phyloP scores from a whole-genome alignment of 2,888 invertebrate species.

The Augiades crinisus region DNA sequence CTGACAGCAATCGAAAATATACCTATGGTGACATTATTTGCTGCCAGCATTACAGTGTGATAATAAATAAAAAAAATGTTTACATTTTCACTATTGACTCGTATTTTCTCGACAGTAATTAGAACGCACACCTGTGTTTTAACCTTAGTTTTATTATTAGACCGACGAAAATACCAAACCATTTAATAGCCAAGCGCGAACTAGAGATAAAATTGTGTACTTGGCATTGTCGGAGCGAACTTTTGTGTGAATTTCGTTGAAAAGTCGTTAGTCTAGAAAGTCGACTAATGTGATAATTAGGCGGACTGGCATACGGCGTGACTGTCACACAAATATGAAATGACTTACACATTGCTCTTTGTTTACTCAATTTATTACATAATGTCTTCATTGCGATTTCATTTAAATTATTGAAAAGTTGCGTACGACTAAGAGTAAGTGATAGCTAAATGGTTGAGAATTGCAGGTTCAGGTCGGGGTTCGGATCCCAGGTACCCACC shows the following conservation, averaged over 20 bases:
- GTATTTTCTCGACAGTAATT: conserved; percentile 8
- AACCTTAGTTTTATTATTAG: conserved; percentile 56
- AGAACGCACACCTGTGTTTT: conserved; percentile 49
- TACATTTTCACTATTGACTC: conserved; percentile 6
- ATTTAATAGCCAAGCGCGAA: conserved; percentile 54
- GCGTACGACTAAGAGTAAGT: no score
- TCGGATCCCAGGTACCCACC: no score
- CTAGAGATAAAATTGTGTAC: conserved; percentile 43
- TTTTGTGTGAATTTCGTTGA: conserved; percentile 20
- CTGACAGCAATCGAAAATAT: no score
- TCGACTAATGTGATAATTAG: background rate
- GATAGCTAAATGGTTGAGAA: no score
- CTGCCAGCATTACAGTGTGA: background rate
- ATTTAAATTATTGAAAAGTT: no score
- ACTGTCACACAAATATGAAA: no score
- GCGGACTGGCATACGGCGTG: background rate
- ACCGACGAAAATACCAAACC: conserved; percentile 54
- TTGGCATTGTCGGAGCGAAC: conserved; percentile 26
- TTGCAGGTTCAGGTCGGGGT: no score
- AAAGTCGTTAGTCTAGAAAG: background rate
- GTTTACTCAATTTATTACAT: no score
- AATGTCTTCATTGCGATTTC: no score
- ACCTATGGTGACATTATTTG: no score
- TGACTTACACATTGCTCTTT: no score
- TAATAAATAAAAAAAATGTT: background rate